Percentiles rank a stretch among this genome's conserved stretches.
Evolutionary conservation across 2,888 invertebrate genomes (phyloP).

Genomic region (Cremastinae sp.): DNA sequence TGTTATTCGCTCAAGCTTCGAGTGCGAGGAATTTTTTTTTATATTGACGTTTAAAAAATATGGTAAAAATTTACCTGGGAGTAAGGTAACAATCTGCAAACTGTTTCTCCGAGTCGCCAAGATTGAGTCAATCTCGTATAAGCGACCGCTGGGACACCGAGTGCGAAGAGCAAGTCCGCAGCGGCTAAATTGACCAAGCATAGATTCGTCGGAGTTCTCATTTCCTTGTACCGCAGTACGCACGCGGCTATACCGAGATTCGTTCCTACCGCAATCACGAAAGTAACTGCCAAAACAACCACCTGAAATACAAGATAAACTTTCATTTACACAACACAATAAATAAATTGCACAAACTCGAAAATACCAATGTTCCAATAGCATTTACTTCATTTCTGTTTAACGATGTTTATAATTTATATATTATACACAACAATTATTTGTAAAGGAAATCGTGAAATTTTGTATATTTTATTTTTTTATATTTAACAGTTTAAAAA

Average conservation of each 20-base stretch:
- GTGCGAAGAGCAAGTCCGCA: conserved; percentile 84
- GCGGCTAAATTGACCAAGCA: conserved; percentile 84
- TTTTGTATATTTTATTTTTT: too few species aligned
- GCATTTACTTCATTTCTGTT: too few species aligned
- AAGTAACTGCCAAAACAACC: conserved; percentile 79
- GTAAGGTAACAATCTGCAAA: conserved; percentile 82
- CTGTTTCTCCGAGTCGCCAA: conserved; percentile 82
- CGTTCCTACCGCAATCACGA: conserved; percentile 81
- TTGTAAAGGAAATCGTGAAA: too few species aligned
- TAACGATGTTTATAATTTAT: too few species aligned
- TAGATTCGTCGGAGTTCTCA: conserved; percentile 83
- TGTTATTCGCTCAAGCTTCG: too few species aligned
- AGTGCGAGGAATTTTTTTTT: too few species aligned
- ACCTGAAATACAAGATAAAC: conserved; percentile 67
- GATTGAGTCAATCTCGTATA: conserved; percentile 81
- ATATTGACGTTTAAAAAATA: too few species aligned
- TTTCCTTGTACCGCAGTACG: conserved; percentile 82
- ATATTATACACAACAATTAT: too few species aligned
- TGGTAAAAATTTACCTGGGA: conserved; percentile 81
- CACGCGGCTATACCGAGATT: conserved; percentile 82
- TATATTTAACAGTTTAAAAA: too few species aligned
- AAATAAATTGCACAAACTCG: too few species aligned
- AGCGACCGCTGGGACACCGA: conserved; percentile 82
- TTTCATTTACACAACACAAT: neutral
- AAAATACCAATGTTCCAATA: neutral